Evolutionary conservation across 2,888 invertebrate species (phyloP), one percentile per base, ranked within the genome.

Genomic region (Stenichneumon culpator): DNA sequence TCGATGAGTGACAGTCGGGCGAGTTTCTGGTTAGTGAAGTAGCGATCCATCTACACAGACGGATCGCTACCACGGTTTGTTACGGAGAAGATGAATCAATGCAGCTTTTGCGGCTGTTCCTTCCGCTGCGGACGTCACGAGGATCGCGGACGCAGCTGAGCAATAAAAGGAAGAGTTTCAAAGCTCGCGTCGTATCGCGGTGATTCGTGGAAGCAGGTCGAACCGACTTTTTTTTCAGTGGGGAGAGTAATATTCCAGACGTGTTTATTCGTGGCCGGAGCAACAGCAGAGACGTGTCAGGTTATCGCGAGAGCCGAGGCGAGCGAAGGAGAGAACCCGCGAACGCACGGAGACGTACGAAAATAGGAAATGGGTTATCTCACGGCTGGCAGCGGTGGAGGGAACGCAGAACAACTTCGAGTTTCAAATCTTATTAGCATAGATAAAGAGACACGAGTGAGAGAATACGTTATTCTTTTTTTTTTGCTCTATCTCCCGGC

Each of bases 291-390:
- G 60, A 63, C 60, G n/a, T 60, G 47, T 22, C 16, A 68, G n/a
- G 47, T 54, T 82, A 69, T 70, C 54, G 75, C 22, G 72, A 77
- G 70, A 11, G 36, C 57, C n/a, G 54, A 14, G 14, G n/a, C 52
- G 50, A 28, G 60, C 50, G 57, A 44, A 44, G 32, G 67, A 22
- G 44, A 65, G 54, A 57, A 11, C 57, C 14, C 4, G 57, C 57
- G 57, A 25, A 14, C 5, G 22, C 2, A 57, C 57, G 0, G 57
- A 63, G 63, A 47, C 4, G 72, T 67, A 77, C 81, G 54, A 78
- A 78, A 82, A 82, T 82, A 82, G 82, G 44, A 82, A 82, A 72
- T 77, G 57, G 67, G 72, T 82, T 82, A 82, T 82, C 82, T 57
- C 47, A 25, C 39, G 22, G 52, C 32, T 63, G 47, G 36, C 19